Conservation (phyloP, 2,888 invertebrate species). For the Scaptomyza parva region DNA sequence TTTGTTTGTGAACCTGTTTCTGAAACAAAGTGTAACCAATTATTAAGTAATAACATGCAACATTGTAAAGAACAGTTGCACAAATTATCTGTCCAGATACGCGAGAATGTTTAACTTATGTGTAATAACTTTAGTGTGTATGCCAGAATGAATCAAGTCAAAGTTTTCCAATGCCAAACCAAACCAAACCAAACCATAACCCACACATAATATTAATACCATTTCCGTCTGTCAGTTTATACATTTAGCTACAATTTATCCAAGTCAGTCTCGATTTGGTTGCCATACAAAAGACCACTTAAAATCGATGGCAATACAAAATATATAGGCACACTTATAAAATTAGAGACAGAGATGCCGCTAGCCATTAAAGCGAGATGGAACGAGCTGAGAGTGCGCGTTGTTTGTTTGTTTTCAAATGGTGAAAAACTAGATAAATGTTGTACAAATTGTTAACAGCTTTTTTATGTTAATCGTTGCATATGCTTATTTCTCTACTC, state of each 20-base stretch:
- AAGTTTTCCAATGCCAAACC: slow-evolving; percentile 34
- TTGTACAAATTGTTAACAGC: slow-evolving; percentile 80
- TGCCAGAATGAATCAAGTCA: slow-evolving; percentile 5
- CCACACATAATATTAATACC: slow-evolving; percentile 33
- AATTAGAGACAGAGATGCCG: slow-evolving; percentile 13
- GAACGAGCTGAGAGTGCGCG: background rate
- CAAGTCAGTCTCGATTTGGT: slow-evolving; percentile 46
- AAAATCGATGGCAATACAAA: slow-evolving; percentile 52
- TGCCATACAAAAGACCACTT: slow-evolving; percentile 71
- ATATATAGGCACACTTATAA: slow-evolving; percentile 49
- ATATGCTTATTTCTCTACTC: slow-evolving; percentile 51
- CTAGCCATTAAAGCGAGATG: background rate
- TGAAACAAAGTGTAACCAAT: too few species aligned
- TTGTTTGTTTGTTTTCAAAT: too few species aligned
- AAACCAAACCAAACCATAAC: slow-evolving; percentile 35
- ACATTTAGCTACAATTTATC: slow-evolving; percentile 20
- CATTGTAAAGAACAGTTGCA: background rate
- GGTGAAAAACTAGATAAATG: slow-evolving; percentile 75
- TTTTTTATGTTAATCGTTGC: slow-evolving; percentile 76
- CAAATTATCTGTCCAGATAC: background rate
- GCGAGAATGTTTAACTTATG: too few species aligned
- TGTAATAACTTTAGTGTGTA: background rate
- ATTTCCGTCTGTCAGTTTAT: slow-evolving; percentile 7
- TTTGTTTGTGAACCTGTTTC: background rate
- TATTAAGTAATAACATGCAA: too few species aligned